A percentile compares a stretch with the other conserved stretches of the same genome.
Conservation (phyloP, 2,888 invertebrate genomes). For the Pharmacophagus antenor region DNA sequence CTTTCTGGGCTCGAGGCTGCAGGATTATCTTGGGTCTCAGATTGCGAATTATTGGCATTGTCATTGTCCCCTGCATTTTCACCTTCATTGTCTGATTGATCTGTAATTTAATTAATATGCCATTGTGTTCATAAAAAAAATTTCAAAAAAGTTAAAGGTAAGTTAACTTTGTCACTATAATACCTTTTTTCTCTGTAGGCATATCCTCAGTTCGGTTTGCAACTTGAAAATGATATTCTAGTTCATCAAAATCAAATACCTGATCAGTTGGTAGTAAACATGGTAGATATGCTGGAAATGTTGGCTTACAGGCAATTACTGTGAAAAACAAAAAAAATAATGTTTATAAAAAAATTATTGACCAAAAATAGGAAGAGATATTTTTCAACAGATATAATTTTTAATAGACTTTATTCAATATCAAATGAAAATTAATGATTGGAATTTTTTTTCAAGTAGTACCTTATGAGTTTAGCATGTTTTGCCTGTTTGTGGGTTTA, state of each 20-base stretch:
- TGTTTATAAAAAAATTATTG: neutral
- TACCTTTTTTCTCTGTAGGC: constrained; percentile 79
- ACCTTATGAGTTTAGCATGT: too few species aligned
- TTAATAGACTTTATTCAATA: too few species aligned
- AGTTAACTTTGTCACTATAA: neutral
- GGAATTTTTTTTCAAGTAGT: too few species aligned
- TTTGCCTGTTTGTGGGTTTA: too few species aligned
- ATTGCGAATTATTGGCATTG: constrained; percentile 65
- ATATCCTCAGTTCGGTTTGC: constrained; percentile 83
- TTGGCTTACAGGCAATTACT: constrained; percentile 94
- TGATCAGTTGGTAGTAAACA: constrained; percentile 96
- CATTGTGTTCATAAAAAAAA: too few species aligned
- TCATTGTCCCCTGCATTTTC: constrained; percentile 70
- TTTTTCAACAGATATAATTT: too few species aligned
- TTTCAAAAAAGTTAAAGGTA: too few species aligned
- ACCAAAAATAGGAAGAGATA: neutral
- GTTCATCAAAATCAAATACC: constrained; percentile 94
- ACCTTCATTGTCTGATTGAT: constrained; percentile 74
- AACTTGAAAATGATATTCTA: constrained; percentile 86
- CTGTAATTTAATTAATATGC: constrained; percentile 43
- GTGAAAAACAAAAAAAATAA: constrained; percentile 42
- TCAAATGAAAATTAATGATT: too few species aligned
- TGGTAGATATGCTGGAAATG: constrained; percentile 90
- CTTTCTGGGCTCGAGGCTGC: constrained; percentile 66
- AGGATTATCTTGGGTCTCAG: constrained; percentile 62